A percentile compares a stretch with the other conserved stretches of the same genome.
phyloP scores from a whole-genome alignment of 2,888 invertebrate species.

The Tipula unca region DNA sequence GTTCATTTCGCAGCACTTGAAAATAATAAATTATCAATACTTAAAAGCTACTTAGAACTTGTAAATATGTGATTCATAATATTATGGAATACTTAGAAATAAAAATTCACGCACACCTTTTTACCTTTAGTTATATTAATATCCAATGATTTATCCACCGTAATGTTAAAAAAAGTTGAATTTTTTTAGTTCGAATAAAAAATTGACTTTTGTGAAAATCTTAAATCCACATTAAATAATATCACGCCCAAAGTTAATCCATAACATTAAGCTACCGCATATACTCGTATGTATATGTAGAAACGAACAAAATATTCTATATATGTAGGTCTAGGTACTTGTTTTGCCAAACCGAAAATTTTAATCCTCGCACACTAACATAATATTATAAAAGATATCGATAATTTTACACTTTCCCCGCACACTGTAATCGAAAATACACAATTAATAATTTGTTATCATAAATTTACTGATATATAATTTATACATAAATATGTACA shows the following conservation, averaged over 20 bases:
- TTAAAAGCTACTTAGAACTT: neutral
- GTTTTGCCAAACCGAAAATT: neutral
- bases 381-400: neutral
- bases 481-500: neutral
- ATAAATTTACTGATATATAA: neutral
- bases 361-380: neutral
- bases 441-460: neutral
- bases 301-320: neutral
- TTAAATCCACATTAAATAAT: neutral
- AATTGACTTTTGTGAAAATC: neutral
- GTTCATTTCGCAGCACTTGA: neutral
- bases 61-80: neutral
- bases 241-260: neutral
- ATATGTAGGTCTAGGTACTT: no score
- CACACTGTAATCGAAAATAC: neutral
- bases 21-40: neutral
- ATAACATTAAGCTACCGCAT: neutral
- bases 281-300: no score
- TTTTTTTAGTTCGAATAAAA: neutral
- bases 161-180: no score
- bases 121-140: neutral
- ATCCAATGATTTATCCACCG: neutral
- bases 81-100: neutral
- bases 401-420: neutral
- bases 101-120: neutral